phyloP scores from a whole-genome alignment of 2,113 vertebrate genomes.

The Tautogolabrus adspersus region DNA sequence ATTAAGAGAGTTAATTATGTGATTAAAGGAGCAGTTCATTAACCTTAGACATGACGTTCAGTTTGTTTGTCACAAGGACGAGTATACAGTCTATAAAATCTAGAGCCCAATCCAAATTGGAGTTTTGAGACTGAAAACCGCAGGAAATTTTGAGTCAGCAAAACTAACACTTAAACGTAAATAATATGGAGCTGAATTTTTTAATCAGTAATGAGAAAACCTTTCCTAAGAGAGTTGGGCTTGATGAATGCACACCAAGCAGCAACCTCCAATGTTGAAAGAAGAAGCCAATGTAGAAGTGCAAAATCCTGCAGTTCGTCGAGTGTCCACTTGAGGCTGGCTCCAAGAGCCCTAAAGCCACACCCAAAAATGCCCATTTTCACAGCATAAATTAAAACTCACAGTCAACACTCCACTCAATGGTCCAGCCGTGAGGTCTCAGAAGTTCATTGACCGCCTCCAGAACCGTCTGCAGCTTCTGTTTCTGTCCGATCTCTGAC shows the following conservation, averaged over 20 bases:
- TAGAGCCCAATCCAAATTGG: not conserved
- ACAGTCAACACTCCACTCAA: slow-evolving; percentile 95
- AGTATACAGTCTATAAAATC: not conserved
- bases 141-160: too few relatives aligned
- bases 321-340: too few relatives aligned
- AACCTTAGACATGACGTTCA: not conserved
- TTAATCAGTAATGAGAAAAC: too few relatives aligned
- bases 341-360: too few relatives aligned
- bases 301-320: too few relatives aligned
- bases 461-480: slow-evolving; percentile 94
- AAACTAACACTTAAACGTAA: not conserved
- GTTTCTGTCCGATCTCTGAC: slow-evolving; percentile 96
- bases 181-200: too few relatives aligned
- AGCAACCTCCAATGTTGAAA: too few relatives aligned
- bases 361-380: too few relatives aligned
- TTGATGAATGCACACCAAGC: too few relatives aligned
- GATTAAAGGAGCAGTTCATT: not conserved
- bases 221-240: too few relatives aligned
- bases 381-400: slow-evolving; percentile 66
- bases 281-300: too few relatives aligned
- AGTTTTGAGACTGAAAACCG: not conserved
- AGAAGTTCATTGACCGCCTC: slow-evolving; percentile 91
- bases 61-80: not conserved
- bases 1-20: not conserved
- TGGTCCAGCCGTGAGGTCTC: slow-evolving; percentile 90